Base-by-base conservation (phyloP, 1,140 invertebrate genomes). In the Nilaparvata lugens region DNA sequence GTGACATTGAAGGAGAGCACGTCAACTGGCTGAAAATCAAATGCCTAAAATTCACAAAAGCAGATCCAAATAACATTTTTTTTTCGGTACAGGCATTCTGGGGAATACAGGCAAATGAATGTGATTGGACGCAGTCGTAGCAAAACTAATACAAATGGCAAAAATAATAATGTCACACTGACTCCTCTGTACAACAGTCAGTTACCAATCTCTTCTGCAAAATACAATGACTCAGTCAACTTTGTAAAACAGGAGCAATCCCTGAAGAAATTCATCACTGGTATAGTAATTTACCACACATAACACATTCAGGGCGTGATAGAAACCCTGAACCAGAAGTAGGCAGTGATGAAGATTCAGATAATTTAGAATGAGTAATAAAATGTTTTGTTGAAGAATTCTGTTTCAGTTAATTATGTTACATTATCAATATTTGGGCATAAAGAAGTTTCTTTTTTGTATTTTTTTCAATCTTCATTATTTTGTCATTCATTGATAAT, bases 1-100 rank as follows among this genome's bases (percentile, higher is more conserved):
- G 7, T 35, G 31, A 35, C 31, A 35, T 63, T 59, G 11, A 66
- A 71, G 25, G 69, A 73, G 56, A 62, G 60, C 43, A 51, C 59
- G 5, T 48, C 45, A 19, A 18, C 21, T 48, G 21, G 5, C 11
- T 23, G 21, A 19, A 18, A 48, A 19, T 48, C 21, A 23, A 48
- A 19, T 18, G 45, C 45, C 21, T 19, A 48, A 48, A 23, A 48
- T 48, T 19, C 45, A 48, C 45, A 48, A 19, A 19, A 19, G 21
- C 16, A 48, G 45, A 23, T 48, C 21, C 21, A 19, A 19, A 48
- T 18, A 48, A 48, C 16, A 48, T 19, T 19, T 48, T n/a, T n/a
- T 19, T 48, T 18, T 23, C 18, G 45, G 45, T 19, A 48, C 21
- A 2, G 5, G 16, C 21, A 19, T 19, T 48, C 21, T 48, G 21